Evolutionary conservation across 1,140 invertebrate species (phyloP).

Genomic region (Thalassaphorura encarpata): DNA sequence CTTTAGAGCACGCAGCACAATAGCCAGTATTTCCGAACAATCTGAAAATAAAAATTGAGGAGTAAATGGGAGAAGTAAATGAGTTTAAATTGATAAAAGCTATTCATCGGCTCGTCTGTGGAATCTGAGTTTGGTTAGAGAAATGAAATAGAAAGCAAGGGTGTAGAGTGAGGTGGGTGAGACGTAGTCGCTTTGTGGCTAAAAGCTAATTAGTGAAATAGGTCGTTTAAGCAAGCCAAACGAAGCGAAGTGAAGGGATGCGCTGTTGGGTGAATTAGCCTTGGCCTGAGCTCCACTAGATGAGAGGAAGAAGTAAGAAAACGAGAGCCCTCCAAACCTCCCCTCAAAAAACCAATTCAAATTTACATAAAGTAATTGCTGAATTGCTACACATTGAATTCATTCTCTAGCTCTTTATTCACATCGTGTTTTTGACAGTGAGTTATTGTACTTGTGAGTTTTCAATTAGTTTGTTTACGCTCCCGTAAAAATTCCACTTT

Average conservation of each 20-base stretch:
- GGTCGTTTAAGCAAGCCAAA: constrained; percentile 19
- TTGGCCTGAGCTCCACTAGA: too few relatives aligned
- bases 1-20: constrained; percentile 83
- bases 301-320: constrained; percentile 5
- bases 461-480: constrained; percentile 34
- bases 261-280: constrained; percentile 7
- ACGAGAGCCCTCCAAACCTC: not conserved
- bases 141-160: not conserved
- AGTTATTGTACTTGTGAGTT: constrained; percentile 33
- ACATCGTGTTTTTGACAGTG: constrained; percentile 32
- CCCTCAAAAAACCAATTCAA: constrained; percentile 28
- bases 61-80: constrained; percentile 13
- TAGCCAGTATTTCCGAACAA: constrained; percentile 81
- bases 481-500: constrained; percentile 29
- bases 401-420: constrained; percentile 25
- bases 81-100: not conserved
- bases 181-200: constrained; percentile 9
- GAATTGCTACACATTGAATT: constrained; percentile 31
- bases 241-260: constrained; percentile 19
- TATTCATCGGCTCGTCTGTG: not conserved
- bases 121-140: not conserved
- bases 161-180: not conserved
- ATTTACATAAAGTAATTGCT: constrained; percentile 34
- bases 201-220: constrained; percentile 28
- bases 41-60: constrained; percentile 38